Conservation (phyloP, 2,113 vertebrate genomes). For the Sula dactylatra region DNA sequence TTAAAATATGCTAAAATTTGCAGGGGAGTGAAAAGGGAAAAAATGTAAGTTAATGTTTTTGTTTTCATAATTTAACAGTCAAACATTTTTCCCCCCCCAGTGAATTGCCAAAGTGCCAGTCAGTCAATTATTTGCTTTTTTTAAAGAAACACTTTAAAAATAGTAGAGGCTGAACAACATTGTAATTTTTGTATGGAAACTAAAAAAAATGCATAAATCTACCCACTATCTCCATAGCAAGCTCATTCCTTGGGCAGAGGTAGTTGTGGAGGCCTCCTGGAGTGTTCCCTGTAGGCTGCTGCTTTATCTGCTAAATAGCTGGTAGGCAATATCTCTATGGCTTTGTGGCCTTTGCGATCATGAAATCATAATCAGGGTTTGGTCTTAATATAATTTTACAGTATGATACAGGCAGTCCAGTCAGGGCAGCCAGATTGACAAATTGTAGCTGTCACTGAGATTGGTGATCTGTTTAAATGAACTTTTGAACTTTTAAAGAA, state of each 20-base stretch:
- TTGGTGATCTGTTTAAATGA: neutral
- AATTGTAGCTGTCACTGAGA: neutral
- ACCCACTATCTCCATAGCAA: neutral
- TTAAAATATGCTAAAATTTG: conserved; percentile 43
- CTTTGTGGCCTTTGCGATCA: neutral
- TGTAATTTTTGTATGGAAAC: neutral
- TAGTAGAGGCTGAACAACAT: neutral
- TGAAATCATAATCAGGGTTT: neutral
- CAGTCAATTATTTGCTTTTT: neutral
- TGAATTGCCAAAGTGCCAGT: neutral
- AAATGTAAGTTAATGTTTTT: neutral
- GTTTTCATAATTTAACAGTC: neutral
- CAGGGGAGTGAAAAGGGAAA: neutral
- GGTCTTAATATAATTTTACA: neutral
- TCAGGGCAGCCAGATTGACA: neutral
- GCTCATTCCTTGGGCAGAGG: neutral
- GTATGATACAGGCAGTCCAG: neutral
- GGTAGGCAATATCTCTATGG: neutral
- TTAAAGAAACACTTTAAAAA: neutral
- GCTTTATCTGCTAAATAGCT: neutral
- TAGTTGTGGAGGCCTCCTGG: neutral
- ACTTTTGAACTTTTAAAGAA: neutral
- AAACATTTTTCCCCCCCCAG: neutral
- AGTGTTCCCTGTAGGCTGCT: neutral
- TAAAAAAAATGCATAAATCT: neutral